Conservation (phyloP, 2,888 invertebrate species). For the Oscheius sp. region DNA sequence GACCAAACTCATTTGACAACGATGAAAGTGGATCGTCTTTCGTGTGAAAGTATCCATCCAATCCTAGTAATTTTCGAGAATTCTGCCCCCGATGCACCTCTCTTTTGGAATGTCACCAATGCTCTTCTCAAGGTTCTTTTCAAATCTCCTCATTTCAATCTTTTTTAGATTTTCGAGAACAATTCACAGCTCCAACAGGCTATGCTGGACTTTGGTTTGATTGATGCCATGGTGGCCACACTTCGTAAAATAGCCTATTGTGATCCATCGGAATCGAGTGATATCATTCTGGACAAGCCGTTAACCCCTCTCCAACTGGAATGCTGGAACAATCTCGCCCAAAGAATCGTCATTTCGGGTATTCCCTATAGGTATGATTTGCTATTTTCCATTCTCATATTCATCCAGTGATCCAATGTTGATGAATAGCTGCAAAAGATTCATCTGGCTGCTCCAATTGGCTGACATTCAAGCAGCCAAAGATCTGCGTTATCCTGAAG, state of each 20-base stretch:
- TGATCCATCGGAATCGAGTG: constrained; percentile 17
- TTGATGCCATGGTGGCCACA: constrained; percentile 55
- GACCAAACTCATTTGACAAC: constrained; percentile 55
- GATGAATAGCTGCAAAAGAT: constrained; percentile 46
- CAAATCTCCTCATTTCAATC: neutral
- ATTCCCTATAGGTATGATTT: constrained; percentile 49
- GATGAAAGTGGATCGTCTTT: constrained; percentile 53
- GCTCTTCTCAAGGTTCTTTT: constrained; percentile 55
- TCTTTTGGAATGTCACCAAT: constrained; percentile 65
- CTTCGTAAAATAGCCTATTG: constrained; percentile 39
- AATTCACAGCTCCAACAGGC: constrained; percentile 61
- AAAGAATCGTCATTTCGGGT: constrained; percentile 40
- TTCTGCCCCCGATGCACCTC: constrained; percentile 49
- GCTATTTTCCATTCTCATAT: neutral
- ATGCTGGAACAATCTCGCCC: constrained; percentile 57
- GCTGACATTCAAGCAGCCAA: constrained; percentile 47
- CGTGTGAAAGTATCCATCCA: constrained; percentile 56
- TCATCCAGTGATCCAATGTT: constrained; percentile 38
- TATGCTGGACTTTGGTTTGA: constrained; percentile 59
- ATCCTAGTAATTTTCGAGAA: constrained; percentile 53
- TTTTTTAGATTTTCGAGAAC: constrained; percentile 58
- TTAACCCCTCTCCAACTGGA: constrained; percentile 48
- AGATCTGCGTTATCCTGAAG: constrained; percentile 8
- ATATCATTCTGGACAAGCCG: constrained; percentile 32
- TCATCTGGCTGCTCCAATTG: constrained; percentile 48